Base-by-base conservation (phyloP, 2,888 invertebrate species). In the Cyaniris semiargus region DNA sequence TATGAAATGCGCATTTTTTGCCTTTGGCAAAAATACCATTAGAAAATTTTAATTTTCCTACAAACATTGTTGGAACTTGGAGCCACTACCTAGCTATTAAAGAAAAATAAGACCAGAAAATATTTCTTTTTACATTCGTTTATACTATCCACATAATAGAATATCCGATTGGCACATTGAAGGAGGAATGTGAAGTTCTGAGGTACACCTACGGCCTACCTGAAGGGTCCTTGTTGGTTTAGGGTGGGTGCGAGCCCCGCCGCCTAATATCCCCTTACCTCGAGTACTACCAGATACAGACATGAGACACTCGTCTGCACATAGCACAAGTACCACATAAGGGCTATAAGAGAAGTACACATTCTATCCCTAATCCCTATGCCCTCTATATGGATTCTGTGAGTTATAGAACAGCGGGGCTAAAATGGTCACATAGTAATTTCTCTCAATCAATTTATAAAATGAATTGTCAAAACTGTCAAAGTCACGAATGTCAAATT, bases 181-280 rank as follows among this genome's bases (percentile, higher is more conserved):
- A 66, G 15, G 23, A 23, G 23, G 44, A 23, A 72, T 72, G 23
- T 44, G 72, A 23, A 23, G 48, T 44, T 13, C 13, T 1, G 23
- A 72, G 66, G 27, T 66, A 66, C 58, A 58, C 60, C 66, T 53
- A 0, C 48, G 48, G 18, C 18, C 48, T 38, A 71, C 48, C 48
- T 72, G 48, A 23, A 72, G 44, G 6, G 2, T 15, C 72, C 72
- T 23, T 23, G 72, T 72, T 44, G 72, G 72, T 72, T 72, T 72
- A 72, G 72, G 72, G 72, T 23, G 48, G 48, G 48, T 48, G 72
- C 44, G 72, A 72, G 72, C 72, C 48, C 44, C 15, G 72, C 38
- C 72, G 66, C 66, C 66, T 66, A 66, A 23, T 66, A 66, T 66
- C 66, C 66, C 60, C 66, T 66, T 66, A 66, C 66, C 66, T 66